Base-by-base conservation (phyloP, 2,797 vertebrate genomes). In the Pangasius macronema region DNA sequence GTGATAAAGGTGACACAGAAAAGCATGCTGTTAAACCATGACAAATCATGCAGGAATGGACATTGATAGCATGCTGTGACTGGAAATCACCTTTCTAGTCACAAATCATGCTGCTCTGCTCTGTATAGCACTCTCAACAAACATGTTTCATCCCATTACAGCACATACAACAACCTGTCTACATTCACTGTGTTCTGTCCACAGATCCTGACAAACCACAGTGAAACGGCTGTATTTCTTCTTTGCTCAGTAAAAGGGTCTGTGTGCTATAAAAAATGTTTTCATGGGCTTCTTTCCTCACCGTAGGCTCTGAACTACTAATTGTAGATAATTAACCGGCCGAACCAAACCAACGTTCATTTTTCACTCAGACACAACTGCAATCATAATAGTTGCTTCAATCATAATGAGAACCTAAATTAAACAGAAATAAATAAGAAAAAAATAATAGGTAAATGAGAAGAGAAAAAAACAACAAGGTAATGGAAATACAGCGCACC, bases 281-380 rank as follows among this genome's bases (percentile, higher is more conserved):
- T 86, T 86, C 49, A 13, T 67, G 61, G 53, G 27, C 53, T 81
- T 36, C 9, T 82, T 86, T 83, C 73, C 49, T n/a, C n/a, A n/a
- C n/a, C n/a, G n/a, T n/a, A n/a, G n/a, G n/a, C n/a, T n/a, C n/a
- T n/a, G n/a, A n/a, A n/a, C n/a, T n/a, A n/a, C n/a, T n/a, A n/a
- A n/a, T n/a, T n/a, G n/a, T n/a, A n/a, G n/a, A n/a, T n/a, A n/a
- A n/a, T n/a, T n/a, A n/a, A n/a, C n/a, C n/a, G n/a, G n/a, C n/a
- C n/a, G n/a, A n/a, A n/a, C n/a, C n/a, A n/a, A n/a, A n/a, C n/a
- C n/a, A n/a, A n/a, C n/a, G n/a, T n/a, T n/a, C n/a, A n/a, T n/a
- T n/a, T n/a, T n/a, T n/a, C n/a, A n/a, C n/a, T n/a, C n/a, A n/a
- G n/a, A n/a, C n/a, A n/a, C n/a, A n/a, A 57, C 30, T 42, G 36